Evolutionary conservation across 1,140 invertebrate genomes (phyloP), one percentile per base, ranked within the genome.

Genomic region (Tetragnatha versicolor): DNA sequence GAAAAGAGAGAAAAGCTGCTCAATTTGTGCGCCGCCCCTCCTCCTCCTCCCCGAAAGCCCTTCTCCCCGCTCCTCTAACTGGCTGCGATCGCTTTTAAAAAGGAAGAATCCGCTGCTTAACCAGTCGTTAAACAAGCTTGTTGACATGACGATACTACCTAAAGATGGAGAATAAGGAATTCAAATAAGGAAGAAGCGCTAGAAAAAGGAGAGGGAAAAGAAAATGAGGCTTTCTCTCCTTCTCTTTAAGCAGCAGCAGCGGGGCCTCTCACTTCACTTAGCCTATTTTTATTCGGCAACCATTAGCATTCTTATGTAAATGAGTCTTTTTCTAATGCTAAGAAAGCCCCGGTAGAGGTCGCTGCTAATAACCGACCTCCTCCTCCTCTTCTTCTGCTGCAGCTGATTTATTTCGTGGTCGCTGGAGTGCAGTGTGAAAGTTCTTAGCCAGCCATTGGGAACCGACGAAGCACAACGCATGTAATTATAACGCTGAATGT

Each of bases 51-150:
- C 39, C 9, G 27, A 31, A 63, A n/a, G n/a, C 35, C 69, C 69
- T 60, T 58, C 42, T 25, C 25, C 12, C 49, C 25, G 25, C 37
- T 22, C 37, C 29, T 35, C 20, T 42, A 72, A 47, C 63, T 29
- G 14, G 37, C 35, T 47, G 17, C 63, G 63, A 66, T 66, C 42
- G n/a, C n/a, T n/a, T n/a, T 66, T 66, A 42, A 66, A 66, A 55
- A 29, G 69, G 69, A 72, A 58, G 29, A 22, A 9, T 58, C 25
- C 72, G 20, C 37, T 75, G 72, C 55, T 51, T 75, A 75, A 75
- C 72, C 58, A 75, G 72, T 75, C 60, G 72, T 75, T 75, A 75
- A 75, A 75, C 72, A 75, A 75, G 72, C 72, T 75, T 75, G 72
- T 75, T 75, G 72, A 75, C 72, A 75, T 47, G 72, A 63, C 45